Evolutionary conservation across 23 tunicate species (phyloP), one percentile per base, ranked within the genome.

Genomic region (Phallusia fumigata): DNA sequence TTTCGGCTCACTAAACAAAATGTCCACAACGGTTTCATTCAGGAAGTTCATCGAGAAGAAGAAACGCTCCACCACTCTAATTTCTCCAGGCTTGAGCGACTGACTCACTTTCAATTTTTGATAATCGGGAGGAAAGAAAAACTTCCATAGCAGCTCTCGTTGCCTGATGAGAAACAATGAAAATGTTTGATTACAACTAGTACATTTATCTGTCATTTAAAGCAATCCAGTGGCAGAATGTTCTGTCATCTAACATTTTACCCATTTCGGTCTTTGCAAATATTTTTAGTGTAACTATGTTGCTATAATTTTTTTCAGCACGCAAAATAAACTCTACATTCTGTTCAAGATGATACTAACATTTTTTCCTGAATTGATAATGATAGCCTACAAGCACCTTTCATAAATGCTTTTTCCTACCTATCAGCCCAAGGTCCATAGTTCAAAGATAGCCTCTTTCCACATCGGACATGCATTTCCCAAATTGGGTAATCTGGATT

Each of bases 361-460:
- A n/a, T n/a, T n/a, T n/a, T n/a, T n/a, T n/a, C n/a, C n/a, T n/a
- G n/a, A n/a, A n/a, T n/a, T n/a, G n/a, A n/a, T n/a, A n/a, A n/a
- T n/a, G n/a, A n/a, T n/a, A n/a, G n/a, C n/a, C n/a, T n/a, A n/a
- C n/a, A n/a, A n/a, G n/a, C n/a, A n/a, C n/a, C n/a, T n/a, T n/a
- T n/a, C n/a, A n/a, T n/a, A n/a, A n/a, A n/a, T n/a, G n/a, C n/a
- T n/a, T n/a, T n/a, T n/a, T n/a, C n/a, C n/a, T 72, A 94, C 98
- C 95, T 76, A 79, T 96, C 99, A 12, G 96, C 96, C 99, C 99
- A 96, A 0, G 99, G 99, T 33, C 99, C 90, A 65, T 81, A 96
- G 64, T 96, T 96, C 74, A 96, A 76, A 74, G 83, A 84, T 19
- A 91, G 47, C 22, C 83, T 78, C 69, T 86, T 96, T 19, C 86